Evolutionary conservation across 2,888 invertebrate species (phyloP).

Genomic region (Periphyllus acericola): DNA sequence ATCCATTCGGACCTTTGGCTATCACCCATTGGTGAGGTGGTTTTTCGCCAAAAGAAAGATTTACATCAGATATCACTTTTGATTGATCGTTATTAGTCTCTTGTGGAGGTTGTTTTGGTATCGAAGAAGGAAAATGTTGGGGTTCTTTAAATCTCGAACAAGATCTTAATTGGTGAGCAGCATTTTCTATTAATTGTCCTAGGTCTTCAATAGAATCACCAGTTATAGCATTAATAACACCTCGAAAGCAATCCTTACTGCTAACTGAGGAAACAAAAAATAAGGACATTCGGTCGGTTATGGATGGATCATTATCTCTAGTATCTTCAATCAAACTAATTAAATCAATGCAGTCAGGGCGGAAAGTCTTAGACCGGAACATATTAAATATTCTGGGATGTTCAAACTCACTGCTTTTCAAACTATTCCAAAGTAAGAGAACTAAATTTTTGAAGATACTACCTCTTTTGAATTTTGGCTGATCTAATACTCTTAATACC

Average conservation of each 20-base stretch:
- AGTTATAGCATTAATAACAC: slow-evolving; percentile 8
- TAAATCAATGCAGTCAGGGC: slow-evolving; percentile 58
- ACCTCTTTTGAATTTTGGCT: slow-evolving; percentile 61
- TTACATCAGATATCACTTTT: too few relatives aligned
- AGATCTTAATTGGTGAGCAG: background rate
- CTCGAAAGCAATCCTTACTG: slow-evolving; percentile 6
- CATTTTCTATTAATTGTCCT: slow-evolving; percentile 25
- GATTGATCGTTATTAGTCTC: background rate
- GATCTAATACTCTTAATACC: slow-evolving; percentile 53
- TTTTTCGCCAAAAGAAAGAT: too few relatives aligned
- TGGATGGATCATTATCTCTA: slow-evolving; percentile 41
- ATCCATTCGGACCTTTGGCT: slow-evolving; percentile 7
- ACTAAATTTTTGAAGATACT: slow-evolving; percentile 62
- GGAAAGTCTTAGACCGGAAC: slow-evolving; percentile 56
- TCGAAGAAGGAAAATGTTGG: background rate
- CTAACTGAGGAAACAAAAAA: slow-evolving; percentile 42
- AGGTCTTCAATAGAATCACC: slow-evolving; percentile 31
- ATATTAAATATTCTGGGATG: slow-evolving; percentile 49
- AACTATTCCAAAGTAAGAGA: slow-evolving; percentile 54
- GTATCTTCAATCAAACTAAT: slow-evolving; percentile 61
- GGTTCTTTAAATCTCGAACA: slow-evolving; percentile 40
- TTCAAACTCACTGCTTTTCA: slow-evolving; percentile 47
- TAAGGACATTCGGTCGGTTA: slow-evolving; percentile 41
- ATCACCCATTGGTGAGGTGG: slow-evolving; percentile 18
- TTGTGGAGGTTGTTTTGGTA: background rate